Conservation (phyloP, 2,797 vertebrate species). For the Morus bassanus region DNA sequence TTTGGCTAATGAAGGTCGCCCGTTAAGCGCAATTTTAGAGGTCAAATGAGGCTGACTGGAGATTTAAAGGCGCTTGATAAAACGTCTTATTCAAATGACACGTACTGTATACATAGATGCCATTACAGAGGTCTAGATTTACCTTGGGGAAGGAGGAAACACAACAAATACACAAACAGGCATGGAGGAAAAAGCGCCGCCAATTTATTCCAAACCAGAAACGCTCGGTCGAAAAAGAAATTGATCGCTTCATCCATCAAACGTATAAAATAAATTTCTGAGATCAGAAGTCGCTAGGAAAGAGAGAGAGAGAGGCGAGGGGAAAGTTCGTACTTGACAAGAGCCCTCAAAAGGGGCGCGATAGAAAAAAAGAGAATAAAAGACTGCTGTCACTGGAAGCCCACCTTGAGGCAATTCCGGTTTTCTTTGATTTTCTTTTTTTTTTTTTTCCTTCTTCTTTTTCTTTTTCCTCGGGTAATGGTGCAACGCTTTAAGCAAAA, state of each 20-base stretch:
- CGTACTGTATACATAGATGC: background rate
- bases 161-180: constrained; percentile 1
- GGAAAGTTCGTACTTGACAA: background rate
- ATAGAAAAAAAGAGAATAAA: background rate
- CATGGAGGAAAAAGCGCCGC: background rate
- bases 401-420: background rate
- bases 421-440: background rate
- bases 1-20: constrained; percentile 69
- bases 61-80: constrained; percentile 69
- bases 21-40: constrained; percentile 69
- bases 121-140: background rate
- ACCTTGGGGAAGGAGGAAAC: background rate
- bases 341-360: background rate
- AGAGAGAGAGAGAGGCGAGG: background rate
- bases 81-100: constrained; percentile 38
- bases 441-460: fast-evolving
- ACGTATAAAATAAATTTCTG: constrained; percentile 11
- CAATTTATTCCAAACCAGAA: constrained; percentile 26
- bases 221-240: background rate
- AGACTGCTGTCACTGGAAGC: background rate
- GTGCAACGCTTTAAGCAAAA: background rate
- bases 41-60: constrained; percentile 74
- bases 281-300: background rate
- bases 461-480: fast-evolving
- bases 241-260: constrained; percentile 45